Evolutionary conservation across 2,888 invertebrate species (phyloP), one percentile per base, ranked within the genome.

Genomic region (Eudasyphora cyanicolor): DNA sequence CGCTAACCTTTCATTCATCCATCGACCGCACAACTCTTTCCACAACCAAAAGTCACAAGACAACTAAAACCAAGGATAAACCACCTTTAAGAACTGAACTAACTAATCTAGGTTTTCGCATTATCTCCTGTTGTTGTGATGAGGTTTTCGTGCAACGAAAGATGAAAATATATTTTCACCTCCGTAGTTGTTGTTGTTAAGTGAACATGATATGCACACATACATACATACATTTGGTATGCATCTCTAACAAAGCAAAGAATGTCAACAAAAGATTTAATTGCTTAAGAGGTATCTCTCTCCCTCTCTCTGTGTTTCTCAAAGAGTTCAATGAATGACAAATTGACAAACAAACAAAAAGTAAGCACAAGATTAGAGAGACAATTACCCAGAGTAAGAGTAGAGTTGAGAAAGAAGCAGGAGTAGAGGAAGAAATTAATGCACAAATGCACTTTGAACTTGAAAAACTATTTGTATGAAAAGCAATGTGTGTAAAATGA

Each of bases 371-470:
- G 19, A 8, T 57, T 57, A 27, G 27, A 24, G 57, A n/a, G n/a
- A n/a, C n/a, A n/a, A n/a, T 57, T 57, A 7, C 38, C 8, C 3
- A 8, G 38, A 38, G 38, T 12, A 14, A 8, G 6, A 38, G 6
- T 14, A 45, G 45, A 3, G 45, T 45, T 45, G 45, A 57, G 57
- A 19, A 21, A 57, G 8, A 42, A 77, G 57, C 57, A 42, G 29
- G 32, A 12, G 54, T n/a, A 29, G 17, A 1, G 35, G 0, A 54
- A 17, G 35, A 29, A 67, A 49, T 12, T 27, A 38, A 27, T 75
- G 64, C 29, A 32, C 27, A 27, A 57, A 57, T 27, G 57, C 57
- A 24, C 57, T 57, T 57, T 57, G 57, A 57, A 57, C 57, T 57
- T 57, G 57, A 57, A 57, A n/a, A 57, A 57, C 27, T 10, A 51